Conservation (phyloP, 2,113 vertebrate genomes). For the Brachypodius melanocephalos region DNA sequence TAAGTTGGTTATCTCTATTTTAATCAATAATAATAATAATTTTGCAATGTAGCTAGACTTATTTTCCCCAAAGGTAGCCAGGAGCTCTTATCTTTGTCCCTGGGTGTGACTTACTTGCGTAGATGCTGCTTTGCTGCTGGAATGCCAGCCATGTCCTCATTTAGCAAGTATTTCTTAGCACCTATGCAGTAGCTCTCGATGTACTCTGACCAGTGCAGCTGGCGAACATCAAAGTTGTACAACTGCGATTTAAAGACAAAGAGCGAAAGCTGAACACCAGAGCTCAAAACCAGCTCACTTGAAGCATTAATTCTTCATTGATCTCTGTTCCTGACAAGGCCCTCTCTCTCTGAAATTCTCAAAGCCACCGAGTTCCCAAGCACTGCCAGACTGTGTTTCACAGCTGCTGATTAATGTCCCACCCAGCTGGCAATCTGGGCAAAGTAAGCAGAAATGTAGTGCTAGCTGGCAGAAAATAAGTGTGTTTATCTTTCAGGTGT, state of each 20-base stretch:
- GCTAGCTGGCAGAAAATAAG: neutral
- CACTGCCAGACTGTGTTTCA: neutral
- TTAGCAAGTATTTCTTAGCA: conserved; percentile 93
- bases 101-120: conserved; percentile 79
- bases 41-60: neutral
- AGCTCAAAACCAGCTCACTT: neutral
- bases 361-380: neutral
- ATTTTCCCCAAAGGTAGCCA: neutral
- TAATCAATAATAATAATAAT: neutral
- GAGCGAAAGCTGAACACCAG: neutral
- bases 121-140: conserved; percentile 89
- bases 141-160: conserved; percentile 94
- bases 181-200: conserved; percentile 93
- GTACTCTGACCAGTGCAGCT: conserved; percentile 94
- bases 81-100: neutral
- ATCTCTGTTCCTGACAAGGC: neutral
- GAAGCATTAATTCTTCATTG: neutral
- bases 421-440: neutral
- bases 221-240: conserved; percentile 92
- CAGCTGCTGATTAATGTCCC: neutral
- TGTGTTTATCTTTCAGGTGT: neutral
- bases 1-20: neutral
- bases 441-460: neutral
- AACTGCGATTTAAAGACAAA: conserved; percentile 72
- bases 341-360: neutral